Evolutionary conservation across 1,140 invertebrate species (phyloP).

Genomic region (Popillia japonica): DNA sequence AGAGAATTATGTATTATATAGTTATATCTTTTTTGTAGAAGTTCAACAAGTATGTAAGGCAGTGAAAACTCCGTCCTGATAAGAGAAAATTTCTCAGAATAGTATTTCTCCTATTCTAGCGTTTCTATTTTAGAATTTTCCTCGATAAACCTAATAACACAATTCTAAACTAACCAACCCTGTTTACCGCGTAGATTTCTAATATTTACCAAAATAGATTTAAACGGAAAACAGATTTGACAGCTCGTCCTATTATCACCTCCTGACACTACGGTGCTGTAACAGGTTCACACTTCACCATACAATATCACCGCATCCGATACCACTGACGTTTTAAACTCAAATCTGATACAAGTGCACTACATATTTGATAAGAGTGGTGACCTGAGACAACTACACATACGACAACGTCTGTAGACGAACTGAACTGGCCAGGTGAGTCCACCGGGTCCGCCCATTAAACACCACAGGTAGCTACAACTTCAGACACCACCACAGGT

Average conservation of each 20-base stretch:
- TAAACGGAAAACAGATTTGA: constrained; percentile 3
- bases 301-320: constrained; percentile 5
- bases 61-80: constrained; percentile 32
- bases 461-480: constrained; percentile 44
- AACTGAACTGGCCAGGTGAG: constrained; percentile 47
- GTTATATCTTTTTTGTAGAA: neutral
- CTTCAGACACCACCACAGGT: constrained; percentile 36
- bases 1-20: neutral
- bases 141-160: too few relatives aligned
- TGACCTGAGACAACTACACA: constrained; percentile 35
- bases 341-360: neutral
- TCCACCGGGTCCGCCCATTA: constrained; percentile 44
- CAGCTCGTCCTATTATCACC: neutral
- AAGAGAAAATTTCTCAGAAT: constrained; percentile 40
- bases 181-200: too few relatives aligned
- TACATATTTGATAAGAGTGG: constrained; percentile 39
- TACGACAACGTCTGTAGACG: constrained; percentile 41
- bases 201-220: constrained; percentile 18
- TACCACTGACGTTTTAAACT: neutral
- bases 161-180: too few relatives aligned
- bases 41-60: neutral
- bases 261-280: neutral
- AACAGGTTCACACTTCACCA: neutral
- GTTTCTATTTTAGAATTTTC: constrained; percentile 23
- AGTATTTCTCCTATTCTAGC: constrained; percentile 18